Percentiles rank a stretch among this genome's conserved stretches.
Conservation (phyloP, 2,797 vertebrate genomes). For the Macrochelys suwanniensis region DNA sequence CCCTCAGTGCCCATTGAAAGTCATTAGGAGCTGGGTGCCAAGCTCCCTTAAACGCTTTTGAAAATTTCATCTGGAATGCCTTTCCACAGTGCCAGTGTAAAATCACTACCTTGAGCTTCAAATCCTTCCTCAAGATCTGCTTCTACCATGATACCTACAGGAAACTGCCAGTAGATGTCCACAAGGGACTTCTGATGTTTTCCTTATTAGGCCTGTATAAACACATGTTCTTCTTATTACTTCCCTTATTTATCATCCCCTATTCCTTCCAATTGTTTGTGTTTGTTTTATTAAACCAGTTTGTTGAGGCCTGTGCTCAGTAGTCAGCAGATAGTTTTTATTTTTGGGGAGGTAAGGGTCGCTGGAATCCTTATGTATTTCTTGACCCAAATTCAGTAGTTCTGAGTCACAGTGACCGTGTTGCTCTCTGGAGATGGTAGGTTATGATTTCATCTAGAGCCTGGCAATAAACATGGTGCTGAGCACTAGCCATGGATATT, state of each 20-base stretch:
- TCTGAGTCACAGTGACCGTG: too few relatives aligned
- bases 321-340: not conserved
- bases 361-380: not conserved
- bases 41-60: not conserved
- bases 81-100: not conserved
- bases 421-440: too few relatives aligned
- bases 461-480: too few relatives aligned
- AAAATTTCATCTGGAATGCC: not conserved
- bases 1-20: not conserved
- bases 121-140: not conserved
- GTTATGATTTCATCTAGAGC: too few relatives aligned
- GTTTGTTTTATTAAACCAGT: not conserved
- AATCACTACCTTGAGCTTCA: not conserved
- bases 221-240: not conserved
- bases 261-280: not conserved
- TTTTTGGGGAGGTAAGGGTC: not conserved
- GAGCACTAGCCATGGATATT: too few relatives aligned
- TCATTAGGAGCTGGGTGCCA: not conserved
- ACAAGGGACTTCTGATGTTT: not conserved
- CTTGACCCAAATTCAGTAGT: too few relatives aligned
- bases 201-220: not conserved
- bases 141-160: not conserved
- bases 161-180: not conserved
- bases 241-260: not conserved
- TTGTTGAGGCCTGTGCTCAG: not conserved